These are phyloP conservation scores for Thyatira batis DNA, from an alignment of 2,888 invertebrate genomes.

Conservation along the genomic window DNA sequence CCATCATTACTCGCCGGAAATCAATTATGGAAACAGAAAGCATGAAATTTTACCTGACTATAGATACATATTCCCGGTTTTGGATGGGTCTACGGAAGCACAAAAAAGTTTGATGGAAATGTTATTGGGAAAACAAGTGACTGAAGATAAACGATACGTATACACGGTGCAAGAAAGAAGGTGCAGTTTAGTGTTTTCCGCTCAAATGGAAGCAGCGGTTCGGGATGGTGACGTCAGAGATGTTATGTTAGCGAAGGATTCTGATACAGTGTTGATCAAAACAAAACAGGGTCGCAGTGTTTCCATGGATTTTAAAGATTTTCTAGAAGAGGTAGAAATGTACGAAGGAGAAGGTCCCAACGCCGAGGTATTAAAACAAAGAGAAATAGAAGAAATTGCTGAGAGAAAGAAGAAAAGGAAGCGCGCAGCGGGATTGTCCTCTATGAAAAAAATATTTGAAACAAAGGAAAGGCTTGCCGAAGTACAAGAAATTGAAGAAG, in stretches of 20 bases:
- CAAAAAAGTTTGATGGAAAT: conserved; percentile 84
- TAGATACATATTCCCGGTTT: conserved; percentile 87
- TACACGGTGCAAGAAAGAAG: conserved; percentile 89
- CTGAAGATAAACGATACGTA: conserved; percentile 85
- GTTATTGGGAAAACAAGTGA: conserved; percentile 82
- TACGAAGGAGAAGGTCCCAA: conserved; percentile 88
- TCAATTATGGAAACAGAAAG: conserved; percentile 85
- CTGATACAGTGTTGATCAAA: conserved; percentile 88
- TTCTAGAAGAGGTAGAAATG: conserved; percentile 82
- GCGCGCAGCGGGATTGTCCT: conserved; percentile 84
- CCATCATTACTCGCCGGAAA: conserved; percentile 83
- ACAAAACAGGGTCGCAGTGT: conserved; percentile 88
- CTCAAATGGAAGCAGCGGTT: conserved; percentile 88
- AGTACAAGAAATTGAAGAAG: conserved; percentile 81
- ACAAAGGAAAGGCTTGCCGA: conserved; percentile 88
- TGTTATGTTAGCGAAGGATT: conserved; percentile 89
- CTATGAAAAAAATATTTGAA: conserved; percentile 88
- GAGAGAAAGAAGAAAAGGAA: conserved; percentile 82
- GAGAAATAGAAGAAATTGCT: conserved; percentile 81
- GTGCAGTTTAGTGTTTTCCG: conserved; percentile 88
- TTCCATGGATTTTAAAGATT: conserved; percentile 86
- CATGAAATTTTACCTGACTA: conserved; percentile 87
- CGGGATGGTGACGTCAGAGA: conserved; percentile 89
- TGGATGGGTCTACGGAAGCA: conserved; percentile 86
- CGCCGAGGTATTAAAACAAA: conserved; percentile 84